These are phyloP conservation scores for Monarcha castaneiventris DNA, from an alignment of 2,113 vertebrate species.

Conservation along the genomic window DNA sequence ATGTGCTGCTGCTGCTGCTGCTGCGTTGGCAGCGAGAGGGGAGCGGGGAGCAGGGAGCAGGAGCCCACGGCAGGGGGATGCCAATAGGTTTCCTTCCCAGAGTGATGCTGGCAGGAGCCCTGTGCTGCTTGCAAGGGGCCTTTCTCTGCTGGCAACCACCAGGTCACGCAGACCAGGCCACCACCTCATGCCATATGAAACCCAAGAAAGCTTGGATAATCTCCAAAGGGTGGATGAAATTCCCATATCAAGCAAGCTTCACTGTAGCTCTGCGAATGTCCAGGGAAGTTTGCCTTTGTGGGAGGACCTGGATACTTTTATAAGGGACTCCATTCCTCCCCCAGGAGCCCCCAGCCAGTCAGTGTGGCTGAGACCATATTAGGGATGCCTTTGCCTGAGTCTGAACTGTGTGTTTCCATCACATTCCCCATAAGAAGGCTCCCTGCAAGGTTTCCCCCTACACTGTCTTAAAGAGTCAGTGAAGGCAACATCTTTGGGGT, in stretches of 20 bases:
- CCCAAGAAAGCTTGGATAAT: conserved; percentile 51
- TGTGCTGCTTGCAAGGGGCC: neutral
- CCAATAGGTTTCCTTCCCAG: neutral
- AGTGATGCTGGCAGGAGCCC: neutral
- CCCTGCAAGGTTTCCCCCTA: neutral
- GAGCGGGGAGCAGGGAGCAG: neutral
- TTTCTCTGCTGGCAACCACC: neutral
- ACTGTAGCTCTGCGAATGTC: neutral
- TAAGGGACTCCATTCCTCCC: conserved; percentile 11
- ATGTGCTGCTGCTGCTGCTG: neutral
- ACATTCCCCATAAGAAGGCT: neutral
- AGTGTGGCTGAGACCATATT: conserved; percentile 7
- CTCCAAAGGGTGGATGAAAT: conserved; percentile 22
- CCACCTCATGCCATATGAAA: neutral
- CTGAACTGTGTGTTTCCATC: neutral
- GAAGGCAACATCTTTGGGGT: neutral
- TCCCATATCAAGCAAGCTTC: conserved; percentile 41
- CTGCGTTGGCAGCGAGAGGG: accelerated
- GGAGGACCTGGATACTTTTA: conserved; percentile 43
- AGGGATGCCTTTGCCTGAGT: neutral
- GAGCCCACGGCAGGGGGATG: accelerated
- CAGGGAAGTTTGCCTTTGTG: neutral
- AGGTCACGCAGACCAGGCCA: neutral
- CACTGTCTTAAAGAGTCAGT: neutral
- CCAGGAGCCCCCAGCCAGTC: conserved; percentile 11